Evolutionary conservation across 2,113 vertebrate genomes (phyloP).

Genomic region (Sitta europaea): DNA sequence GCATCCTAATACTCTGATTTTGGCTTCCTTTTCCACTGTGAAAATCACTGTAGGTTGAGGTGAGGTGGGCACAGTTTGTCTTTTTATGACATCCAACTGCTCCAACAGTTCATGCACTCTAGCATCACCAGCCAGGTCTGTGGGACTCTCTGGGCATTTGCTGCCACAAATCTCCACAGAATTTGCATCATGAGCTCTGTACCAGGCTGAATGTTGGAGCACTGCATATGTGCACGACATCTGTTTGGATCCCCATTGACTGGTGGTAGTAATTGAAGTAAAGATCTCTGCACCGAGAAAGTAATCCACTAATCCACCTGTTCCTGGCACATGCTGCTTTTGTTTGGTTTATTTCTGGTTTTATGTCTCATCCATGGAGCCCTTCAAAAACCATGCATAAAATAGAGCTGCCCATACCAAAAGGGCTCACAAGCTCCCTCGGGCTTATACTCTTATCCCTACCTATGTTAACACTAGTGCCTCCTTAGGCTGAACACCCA

Average conservation of each 20-base stretch:
- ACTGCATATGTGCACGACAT: not conserved
- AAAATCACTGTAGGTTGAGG: not conserved
- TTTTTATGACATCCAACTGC: not conserved
- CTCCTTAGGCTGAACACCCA: not conserved
- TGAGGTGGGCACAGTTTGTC: not conserved
- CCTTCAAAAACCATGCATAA: not conserved
- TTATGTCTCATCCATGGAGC: not conserved
- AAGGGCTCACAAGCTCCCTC: not conserved
- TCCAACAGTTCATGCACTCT: not conserved
- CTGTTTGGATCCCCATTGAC: rapidly evolving
- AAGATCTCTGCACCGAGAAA: not conserved
- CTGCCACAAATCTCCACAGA: not conserved
- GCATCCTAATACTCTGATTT: not conserved
- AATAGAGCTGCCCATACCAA: not conserved
- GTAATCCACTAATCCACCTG: not conserved
- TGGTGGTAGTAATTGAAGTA: not conserved
- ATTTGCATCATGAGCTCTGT: not conserved
- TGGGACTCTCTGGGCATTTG: not conserved
- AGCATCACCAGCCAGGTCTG: not conserved
- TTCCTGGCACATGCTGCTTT: not conserved
- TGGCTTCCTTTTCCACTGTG: not conserved
- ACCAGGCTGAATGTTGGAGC: not conserved
- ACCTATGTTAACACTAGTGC: not conserved
- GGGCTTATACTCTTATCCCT: not conserved
- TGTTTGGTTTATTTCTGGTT: not conserved